Evolutionary conservation across 1,140 invertebrate species (phyloP).

Genomic region (Ganaspis sp.): DNA sequence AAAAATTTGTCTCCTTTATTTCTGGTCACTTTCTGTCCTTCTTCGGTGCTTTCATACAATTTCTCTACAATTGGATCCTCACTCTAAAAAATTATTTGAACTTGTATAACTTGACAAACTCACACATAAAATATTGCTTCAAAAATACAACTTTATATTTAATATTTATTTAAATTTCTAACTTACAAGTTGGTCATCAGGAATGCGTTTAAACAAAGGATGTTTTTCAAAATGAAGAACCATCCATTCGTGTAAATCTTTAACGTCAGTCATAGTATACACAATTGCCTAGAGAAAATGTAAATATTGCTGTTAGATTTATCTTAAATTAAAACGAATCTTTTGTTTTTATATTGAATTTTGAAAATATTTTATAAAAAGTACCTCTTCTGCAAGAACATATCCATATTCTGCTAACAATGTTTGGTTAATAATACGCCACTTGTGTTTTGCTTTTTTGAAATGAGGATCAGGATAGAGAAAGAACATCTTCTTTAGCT

Average conservation of each 20-base stretch:
- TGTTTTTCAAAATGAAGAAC: constrained; percentile 93
- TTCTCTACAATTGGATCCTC: constrained; percentile 91
- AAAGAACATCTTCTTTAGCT: constrained; percentile 99
- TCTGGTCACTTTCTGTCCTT: constrained; percentile 98
- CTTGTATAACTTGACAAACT: not conserved
- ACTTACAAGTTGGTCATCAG: constrained; percentile 85
- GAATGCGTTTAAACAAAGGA: constrained; percentile 90
- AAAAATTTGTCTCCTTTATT: constrained; percentile 96
- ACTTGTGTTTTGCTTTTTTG: constrained; percentile 99
- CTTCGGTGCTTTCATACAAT: constrained; percentile 95
- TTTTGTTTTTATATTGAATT: constrained; percentile 1
- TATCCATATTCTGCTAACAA: constrained; percentile 98
- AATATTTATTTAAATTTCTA: constrained; percentile 25
- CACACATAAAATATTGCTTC: constrained; percentile 24
- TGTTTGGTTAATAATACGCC: constrained; percentile 97
- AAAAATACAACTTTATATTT: too few relatives aligned
- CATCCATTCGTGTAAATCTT: constrained; percentile 99
- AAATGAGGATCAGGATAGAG: constrained; percentile 99
- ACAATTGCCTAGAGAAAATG: constrained; percentile 85
- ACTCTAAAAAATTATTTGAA: constrained; percentile 76
- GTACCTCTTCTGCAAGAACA: constrained; percentile 88
- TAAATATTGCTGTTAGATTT: constrained; percentile 24
- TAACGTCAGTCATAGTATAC: constrained; percentile 98
- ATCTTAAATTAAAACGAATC: not conserved
- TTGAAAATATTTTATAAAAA: constrained; percentile 49